A percentile compares a stretch with the other conserved stretches of the same genome.
phyloP scores from a whole-genome alignment of 2,113 vertebrate species.

The Probosciger aterrimus region DNA sequence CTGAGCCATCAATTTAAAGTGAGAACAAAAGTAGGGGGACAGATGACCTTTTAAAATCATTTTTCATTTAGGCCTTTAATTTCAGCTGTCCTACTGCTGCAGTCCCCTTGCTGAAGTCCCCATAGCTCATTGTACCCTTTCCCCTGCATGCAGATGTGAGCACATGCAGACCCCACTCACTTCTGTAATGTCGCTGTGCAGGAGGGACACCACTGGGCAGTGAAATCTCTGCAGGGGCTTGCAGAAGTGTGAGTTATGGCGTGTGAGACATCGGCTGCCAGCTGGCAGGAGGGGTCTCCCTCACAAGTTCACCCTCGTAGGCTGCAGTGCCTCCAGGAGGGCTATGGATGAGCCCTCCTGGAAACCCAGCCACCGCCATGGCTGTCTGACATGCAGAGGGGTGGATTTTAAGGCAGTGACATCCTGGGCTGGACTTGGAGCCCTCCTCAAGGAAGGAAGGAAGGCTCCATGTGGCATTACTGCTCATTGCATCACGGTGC shows the following conservation, averaged over 20 bases:
- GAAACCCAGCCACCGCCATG: rapidly evolving
- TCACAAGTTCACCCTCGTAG: background rate
- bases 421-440: background rate
- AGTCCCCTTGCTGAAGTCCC: background rate
- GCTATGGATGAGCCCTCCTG: background rate
- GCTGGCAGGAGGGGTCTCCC: background rate
- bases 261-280: background rate
- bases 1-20: conserved; percentile 16
- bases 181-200: background rate
- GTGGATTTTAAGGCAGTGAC: no score
- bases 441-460: background rate
- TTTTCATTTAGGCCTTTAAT: background rate
- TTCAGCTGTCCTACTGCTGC: background rate
- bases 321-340: background rate
- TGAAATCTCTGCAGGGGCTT: background rate
- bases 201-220: background rate
- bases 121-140: background rate
- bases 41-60: conserved; percentile 32
- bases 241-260: rapidly evolving
- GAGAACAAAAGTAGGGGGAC: conserved; percentile 25
- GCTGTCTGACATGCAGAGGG: background rate
- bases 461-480: background rate
- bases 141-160: rapidly evolving
- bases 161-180: rapidly evolving
- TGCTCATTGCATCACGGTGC: rapidly evolving